A percentile compares a stretch with the other conserved stretches of the same genome.
Conservation (phyloP, 1,140 invertebrate genomes). For the Zelostemma sp. region DNA sequence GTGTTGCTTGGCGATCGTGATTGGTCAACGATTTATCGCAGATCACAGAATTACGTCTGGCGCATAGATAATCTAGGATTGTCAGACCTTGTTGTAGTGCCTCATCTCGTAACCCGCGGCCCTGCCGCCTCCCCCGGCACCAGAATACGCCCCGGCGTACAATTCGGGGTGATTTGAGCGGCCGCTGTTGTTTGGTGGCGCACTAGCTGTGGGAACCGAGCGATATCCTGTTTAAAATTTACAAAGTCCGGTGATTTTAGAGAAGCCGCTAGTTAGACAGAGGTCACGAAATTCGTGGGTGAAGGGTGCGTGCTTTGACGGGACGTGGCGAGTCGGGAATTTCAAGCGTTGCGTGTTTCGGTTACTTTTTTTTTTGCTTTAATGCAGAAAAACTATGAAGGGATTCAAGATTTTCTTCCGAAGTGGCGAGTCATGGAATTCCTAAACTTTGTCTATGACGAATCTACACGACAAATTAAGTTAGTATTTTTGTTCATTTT, state of each 20-base stretch:
- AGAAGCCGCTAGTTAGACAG: conserved; percentile 12
- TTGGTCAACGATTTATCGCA: too few relatives aligned
- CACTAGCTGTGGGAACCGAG: conserved; percentile 75
- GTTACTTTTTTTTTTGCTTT: too few relatives aligned
- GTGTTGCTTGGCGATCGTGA: too few relatives aligned
- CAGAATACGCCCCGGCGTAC: conserved; percentile 76
- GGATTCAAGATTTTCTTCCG: too few relatives aligned
- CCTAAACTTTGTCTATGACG: too few relatives aligned
- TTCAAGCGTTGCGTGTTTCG: too few relatives aligned
- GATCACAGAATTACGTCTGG: conserved; percentile 44
- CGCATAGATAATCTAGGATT: conserved; percentile 50
- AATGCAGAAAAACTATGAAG: too few relatives aligned
- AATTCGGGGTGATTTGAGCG: conserved; percentile 73
- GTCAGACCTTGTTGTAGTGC: conserved; percentile 73
- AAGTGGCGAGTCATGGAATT: too few relatives aligned
- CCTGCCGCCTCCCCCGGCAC: conserved; percentile 70
- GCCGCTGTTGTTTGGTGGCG: conserved; percentile 74
- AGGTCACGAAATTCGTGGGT: not conserved
- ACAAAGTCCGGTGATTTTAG: not conserved
- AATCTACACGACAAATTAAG: too few relatives aligned
- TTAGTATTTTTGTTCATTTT: too few relatives aligned
- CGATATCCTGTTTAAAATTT: conserved; percentile 56
- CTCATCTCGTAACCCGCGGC: conserved; percentile 72
- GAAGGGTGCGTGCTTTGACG: too few relatives aligned
- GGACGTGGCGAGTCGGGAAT: too few relatives aligned